Percentiles rank a stretch among this genome's conserved stretches.
phyloP scores from a whole-genome alignment of 1,140 invertebrate species.

The Drosophila aff. region DNA sequence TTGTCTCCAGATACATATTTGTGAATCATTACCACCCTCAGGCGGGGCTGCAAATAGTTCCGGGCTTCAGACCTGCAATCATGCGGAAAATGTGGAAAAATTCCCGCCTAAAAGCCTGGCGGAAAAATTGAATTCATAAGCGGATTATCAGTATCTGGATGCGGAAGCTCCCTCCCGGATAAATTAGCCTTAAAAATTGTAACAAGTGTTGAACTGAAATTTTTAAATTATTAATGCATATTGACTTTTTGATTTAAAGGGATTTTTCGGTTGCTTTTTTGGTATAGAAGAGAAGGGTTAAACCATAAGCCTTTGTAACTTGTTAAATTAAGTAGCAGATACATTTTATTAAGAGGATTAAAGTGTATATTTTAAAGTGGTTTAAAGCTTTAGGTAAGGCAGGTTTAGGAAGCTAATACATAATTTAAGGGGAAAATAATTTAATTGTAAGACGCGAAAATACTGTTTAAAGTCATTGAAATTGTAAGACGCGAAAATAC shows the following conservation, averaged over 20 bases:
- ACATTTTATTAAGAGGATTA: constrained; percentile 24
- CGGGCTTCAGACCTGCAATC: constrained; percentile 42
- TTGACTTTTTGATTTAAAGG: constrained; percentile 59
- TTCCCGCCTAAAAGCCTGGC: constrained; percentile 54
- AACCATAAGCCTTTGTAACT: constrained; percentile 16
- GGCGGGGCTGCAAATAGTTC: constrained; percentile 39
- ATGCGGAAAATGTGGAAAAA: constrained; percentile 73
- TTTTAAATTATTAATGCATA: constrained; percentile 50
- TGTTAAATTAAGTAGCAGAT: constrained; percentile 20
- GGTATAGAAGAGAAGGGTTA: constrained; percentile 2
- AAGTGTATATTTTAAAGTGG: background rate
- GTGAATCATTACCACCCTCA: constrained; percentile 65
- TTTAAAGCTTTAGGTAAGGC: too few species aligned
- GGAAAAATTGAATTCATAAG: constrained; percentile 70
- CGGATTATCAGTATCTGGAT: constrained; percentile 64
- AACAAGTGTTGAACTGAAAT: constrained; percentile 66
- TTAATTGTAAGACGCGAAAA: too few species aligned
- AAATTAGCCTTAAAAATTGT: constrained; percentile 79
- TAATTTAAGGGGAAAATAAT: too few species aligned
- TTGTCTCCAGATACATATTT: constrained; percentile 55
- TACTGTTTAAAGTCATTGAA: too few species aligned
- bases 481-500: too few species aligned
- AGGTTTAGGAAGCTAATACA: too few species aligned
- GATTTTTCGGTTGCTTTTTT: background rate
- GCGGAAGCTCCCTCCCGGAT: constrained; percentile 15